Evolutionary conservation across 2,797 vertebrate genomes (phyloP).

Genomic region (Hyperoplus immaculatus): DNA sequence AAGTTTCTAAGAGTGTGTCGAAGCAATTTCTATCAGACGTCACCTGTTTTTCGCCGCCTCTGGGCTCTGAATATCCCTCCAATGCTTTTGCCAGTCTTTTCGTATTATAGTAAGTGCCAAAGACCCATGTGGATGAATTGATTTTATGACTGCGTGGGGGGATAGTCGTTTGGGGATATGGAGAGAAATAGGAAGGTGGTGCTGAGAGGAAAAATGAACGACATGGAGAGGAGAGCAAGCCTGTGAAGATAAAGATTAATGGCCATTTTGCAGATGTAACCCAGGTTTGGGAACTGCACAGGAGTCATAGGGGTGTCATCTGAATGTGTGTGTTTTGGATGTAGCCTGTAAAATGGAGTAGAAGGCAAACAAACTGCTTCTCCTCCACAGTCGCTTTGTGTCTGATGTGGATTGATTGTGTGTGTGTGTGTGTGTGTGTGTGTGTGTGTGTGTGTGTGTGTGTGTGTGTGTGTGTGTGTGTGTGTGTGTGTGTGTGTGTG

Average conservation of each 20-base stretch:
- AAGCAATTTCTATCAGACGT: conserved; percentile 9
- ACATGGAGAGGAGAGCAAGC: conserved; percentile 31
- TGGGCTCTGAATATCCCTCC: conserved; percentile 26
- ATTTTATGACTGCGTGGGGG: conserved; percentile 70
- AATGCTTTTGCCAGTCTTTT: conserved; percentile 51
- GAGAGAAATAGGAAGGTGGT: conserved; percentile 42
- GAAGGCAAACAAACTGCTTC: conserved; percentile 53
- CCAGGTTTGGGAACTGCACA: conserved; percentile 54
- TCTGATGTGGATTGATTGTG: conserved; percentile 69
- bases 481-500: conserved; percentile 20
- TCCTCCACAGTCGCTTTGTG: conserved; percentile 12
- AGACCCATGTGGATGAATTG: conserved; percentile 61
- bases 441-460: too few species aligned
- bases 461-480: too few species aligned
- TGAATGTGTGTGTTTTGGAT: conserved; percentile 29
- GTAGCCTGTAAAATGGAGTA: conserved; percentile 46
- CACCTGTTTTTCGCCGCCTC: conserved; percentile 1
- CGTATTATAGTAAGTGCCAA: conserved; percentile 57
- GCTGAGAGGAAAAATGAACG: conserved; percentile 47
- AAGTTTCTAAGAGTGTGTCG: neutral
- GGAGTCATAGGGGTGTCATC: conserved; percentile 59
- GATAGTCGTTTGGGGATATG: conserved; percentile 28
- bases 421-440: neutral
- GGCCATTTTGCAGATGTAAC: conserved; percentile 47
- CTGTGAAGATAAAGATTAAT: conserved; percentile 75